phyloP scores from a whole-genome alignment of 2,888 invertebrate genomes.

The Leucoptera coffeella region DNA sequence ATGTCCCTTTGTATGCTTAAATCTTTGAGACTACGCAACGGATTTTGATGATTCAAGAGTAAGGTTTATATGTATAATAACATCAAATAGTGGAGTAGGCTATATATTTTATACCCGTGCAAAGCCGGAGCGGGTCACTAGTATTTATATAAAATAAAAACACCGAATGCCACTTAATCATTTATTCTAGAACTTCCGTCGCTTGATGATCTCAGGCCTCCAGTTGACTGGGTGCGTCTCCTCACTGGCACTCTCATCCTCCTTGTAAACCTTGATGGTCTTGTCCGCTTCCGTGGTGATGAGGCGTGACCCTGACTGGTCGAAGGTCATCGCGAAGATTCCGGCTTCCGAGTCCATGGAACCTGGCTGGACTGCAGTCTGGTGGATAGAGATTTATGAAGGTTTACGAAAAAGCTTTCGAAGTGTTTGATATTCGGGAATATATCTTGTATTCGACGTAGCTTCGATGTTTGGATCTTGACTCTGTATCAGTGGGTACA shows the following conservation, averaged over 20 bases:
- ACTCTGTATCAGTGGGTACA: too few species aligned
- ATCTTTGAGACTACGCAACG: too few species aligned
- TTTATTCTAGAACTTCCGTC: conserved; percentile 72
- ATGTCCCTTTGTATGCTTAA: too few species aligned
- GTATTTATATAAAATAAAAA: background rate
- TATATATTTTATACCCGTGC: too few species aligned
- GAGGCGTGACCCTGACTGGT: conserved; percentile 88
- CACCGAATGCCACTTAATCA: background rate
- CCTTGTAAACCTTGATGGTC: conserved; percentile 97
- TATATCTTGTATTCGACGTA: too few species aligned
- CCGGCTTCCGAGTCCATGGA: conserved; percentile 99
- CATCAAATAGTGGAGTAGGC: too few species aligned
- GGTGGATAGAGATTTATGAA: too few species aligned
- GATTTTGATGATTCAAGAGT: too few species aligned
- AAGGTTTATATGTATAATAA: too few species aligned
- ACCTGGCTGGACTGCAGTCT: conserved; percentile 94
- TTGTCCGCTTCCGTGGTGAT: conserved; percentile 98
- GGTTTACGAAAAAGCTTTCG: too few species aligned
- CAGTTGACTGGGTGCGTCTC: conserved; percentile 96
- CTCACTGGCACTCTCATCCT: conserved; percentile 93
- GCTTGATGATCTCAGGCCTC: conserved; percentile 93
- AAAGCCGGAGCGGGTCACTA: conserved; percentile 3
- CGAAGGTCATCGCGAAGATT: conserved; percentile 92
- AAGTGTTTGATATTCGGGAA: too few species aligned
- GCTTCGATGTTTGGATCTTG: too few species aligned